Percentiles rank a stretch among this genome's conserved stretches.
Conservation (phyloP, 2,113 vertebrate genomes). For the Scalopus aquaticus region DNA sequence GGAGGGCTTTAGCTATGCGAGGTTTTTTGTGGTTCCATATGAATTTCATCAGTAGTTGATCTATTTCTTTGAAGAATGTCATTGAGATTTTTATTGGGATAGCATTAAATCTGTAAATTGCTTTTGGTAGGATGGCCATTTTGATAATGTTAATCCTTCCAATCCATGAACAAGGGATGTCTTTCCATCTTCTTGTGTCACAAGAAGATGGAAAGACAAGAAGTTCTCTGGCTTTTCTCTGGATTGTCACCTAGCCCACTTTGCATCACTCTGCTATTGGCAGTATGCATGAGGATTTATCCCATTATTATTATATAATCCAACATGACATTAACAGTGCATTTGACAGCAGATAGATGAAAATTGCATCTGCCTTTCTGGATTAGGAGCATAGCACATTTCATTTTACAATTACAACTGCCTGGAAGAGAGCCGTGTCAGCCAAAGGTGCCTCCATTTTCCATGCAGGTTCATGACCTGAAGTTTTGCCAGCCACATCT, state of each 20-base stretch:
- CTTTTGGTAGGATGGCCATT: too few species aligned
- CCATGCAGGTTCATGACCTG: conserved; percentile 33
- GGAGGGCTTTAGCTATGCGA: too few species aligned
- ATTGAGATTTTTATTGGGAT: too few species aligned
- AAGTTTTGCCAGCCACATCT: neutral
- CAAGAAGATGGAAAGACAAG: too few species aligned
- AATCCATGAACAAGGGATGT: too few species aligned
- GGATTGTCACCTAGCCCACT: neutral
- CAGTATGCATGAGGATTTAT: conserved; percentile 61
- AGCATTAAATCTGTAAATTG: too few species aligned
- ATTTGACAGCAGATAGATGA: conserved; percentile 69
- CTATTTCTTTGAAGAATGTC: too few species aligned
- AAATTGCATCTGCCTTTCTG: conserved; percentile 73
- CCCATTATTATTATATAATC: conserved; percentile 72
- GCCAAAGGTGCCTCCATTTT: conserved; percentile 51
- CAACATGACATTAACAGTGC: conserved; percentile 58
- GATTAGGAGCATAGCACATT: conserved; percentile 63
- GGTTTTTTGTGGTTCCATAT: too few species aligned
- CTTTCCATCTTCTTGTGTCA: too few species aligned
- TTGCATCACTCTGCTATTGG: neutral
- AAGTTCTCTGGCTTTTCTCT: neutral
- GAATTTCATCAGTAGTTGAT: too few species aligned
- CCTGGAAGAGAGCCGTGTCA: conserved; percentile 54
- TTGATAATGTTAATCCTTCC: too few species aligned
- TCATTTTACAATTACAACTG: conserved; percentile 61